Conservation (phyloP, 30 jellyfish, hydroid and myxozoan species). For the Turritopsis rubra region DNA sequence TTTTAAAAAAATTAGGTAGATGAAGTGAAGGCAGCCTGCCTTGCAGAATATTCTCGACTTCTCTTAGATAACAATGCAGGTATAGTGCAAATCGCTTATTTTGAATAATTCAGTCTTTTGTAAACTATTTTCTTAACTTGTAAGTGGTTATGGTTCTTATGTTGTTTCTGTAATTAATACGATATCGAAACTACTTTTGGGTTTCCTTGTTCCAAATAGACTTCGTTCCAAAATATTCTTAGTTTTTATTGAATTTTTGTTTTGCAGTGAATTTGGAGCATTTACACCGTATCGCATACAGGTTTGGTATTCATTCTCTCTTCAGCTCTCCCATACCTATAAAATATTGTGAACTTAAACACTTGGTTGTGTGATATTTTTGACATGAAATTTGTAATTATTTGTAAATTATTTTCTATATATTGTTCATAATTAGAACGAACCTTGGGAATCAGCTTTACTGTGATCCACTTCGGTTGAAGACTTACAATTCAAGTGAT, state of each 20-base stretch:
- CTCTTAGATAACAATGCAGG: not conserved
- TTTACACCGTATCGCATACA: slow-evolving; percentile 13
- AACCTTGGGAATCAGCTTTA: slow-evolving; percentile 83
- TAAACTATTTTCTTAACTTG: no score
- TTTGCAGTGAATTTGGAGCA: slow-evolving; percentile 19
- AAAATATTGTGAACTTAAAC: not conserved
- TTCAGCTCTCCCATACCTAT: not conserved
- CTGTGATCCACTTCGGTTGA: slow-evolving; percentile 50
- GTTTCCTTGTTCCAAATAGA: not conserved
- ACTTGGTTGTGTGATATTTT: not conserved
- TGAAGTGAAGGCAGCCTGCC: not conserved
- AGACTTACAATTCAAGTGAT: not conserved
- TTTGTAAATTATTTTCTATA: not conserved
- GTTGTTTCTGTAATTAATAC: not conserved
- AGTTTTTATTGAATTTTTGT: not conserved
- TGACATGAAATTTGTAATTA: not conserved
- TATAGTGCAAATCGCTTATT: not conserved
- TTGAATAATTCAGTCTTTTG: not conserved
- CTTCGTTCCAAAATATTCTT: no score
- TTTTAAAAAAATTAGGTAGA: no score
- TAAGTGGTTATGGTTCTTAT: not conserved
- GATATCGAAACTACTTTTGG: not conserved
- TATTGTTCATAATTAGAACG: slow-evolving; percentile 30
- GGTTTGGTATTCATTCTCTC: not conserved
- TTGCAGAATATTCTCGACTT: not conserved